phyloP scores from a whole-genome alignment of 2,797 vertebrate species.

The Silurus lanzhouensis region DNA sequence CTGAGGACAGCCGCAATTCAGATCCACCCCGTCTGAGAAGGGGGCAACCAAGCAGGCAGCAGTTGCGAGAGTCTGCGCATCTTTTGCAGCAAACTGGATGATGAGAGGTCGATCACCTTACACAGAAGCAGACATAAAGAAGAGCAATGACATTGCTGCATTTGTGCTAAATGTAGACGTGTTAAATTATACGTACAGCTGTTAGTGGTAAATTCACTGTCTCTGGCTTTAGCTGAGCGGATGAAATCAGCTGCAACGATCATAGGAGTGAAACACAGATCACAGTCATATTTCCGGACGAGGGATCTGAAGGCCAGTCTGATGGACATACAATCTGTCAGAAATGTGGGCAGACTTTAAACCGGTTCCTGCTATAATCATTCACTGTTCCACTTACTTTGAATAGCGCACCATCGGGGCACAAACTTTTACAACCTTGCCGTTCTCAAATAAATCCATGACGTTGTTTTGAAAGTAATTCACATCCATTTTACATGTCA shows the following conservation, averaged over 20 bases:
- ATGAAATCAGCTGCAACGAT: constrained; percentile 94
- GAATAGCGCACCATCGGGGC: constrained; percentile 98
- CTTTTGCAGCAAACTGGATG: constrained; percentile 94
- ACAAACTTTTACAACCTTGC: constrained; percentile 85
- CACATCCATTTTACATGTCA: neutral
- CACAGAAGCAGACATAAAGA: neutral
- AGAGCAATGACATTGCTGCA: neutral
- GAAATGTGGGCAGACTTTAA: neutral
- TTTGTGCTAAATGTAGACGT: neutral
- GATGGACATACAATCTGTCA: constrained; percentile 3
- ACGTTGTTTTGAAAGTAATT: neutral
- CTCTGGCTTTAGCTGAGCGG: constrained; percentile 91
- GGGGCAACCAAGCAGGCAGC: constrained; percentile 85
- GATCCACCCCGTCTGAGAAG: constrained; percentile 92
- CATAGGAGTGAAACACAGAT: constrained; percentile 97
- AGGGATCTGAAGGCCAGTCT: constrained; percentile 92
- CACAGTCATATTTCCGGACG: constrained; percentile 90
- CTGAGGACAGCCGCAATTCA: constrained; percentile 98
- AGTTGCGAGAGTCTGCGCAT: constrained; percentile 88
- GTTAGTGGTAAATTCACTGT: constrained; percentile 96
- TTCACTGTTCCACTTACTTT: constrained; percentile 79
- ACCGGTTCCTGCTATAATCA: too few species aligned
- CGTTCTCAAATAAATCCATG: constrained; percentile 85
- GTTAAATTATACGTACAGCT: constrained; percentile 68
- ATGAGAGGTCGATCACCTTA: constrained; percentile 90